Evolutionary conservation across 2,797 vertebrate genomes (phyloP), one percentile per base, ranked within the genome.

Genomic region (Enteromius thamalakanensis): DNA sequence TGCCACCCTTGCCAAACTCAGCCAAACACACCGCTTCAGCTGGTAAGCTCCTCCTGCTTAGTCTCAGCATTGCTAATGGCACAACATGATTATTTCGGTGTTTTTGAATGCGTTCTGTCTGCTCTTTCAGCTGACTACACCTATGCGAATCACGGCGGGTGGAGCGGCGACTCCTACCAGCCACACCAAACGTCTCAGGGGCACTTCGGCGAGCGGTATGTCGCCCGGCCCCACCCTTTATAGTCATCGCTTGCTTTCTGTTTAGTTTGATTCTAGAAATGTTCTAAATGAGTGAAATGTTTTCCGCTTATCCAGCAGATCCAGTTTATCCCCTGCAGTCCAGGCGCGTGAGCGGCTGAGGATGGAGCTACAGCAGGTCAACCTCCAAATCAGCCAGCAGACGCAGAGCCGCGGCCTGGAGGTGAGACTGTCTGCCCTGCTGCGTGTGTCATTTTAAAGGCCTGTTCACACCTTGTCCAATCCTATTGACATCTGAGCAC

Each of bases 141-240:
- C 84, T 96, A 97, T 74, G 97, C 96, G 4, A 97, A 93, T 90
- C 98, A 97, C 0, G 84, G 92, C 87, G 94, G 95, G 89, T 99
- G 98, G 97, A 96, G 95, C 88, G 94, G 91, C 47, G 92, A 96
- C 89, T 92, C 96, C 10, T 99, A 98, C 87, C 93, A 96, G 86
- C 92, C 95, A 84, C 97, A 97, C 94, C 96, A 95, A 90, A 93
- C 92, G 90, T 95, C 98, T 97, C 97, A 99, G 96, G 97, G 97
- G 95, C 97, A 97, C 91, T 96, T 98, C 88, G 96, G 32, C 89
- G 97, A 99, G 88, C 96, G 97, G 98, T 99, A 90, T 84, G 92
- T 34, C 15, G 19, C 6, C 37, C 14, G 8, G 69, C 6, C 60
- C 19, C 53, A 34, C 49, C 53, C 53, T 69, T 58, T 49, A 67